Conservation (phyloP, 2,888 invertebrate genomes). For the Macrostomum cliftonense region DNA sequence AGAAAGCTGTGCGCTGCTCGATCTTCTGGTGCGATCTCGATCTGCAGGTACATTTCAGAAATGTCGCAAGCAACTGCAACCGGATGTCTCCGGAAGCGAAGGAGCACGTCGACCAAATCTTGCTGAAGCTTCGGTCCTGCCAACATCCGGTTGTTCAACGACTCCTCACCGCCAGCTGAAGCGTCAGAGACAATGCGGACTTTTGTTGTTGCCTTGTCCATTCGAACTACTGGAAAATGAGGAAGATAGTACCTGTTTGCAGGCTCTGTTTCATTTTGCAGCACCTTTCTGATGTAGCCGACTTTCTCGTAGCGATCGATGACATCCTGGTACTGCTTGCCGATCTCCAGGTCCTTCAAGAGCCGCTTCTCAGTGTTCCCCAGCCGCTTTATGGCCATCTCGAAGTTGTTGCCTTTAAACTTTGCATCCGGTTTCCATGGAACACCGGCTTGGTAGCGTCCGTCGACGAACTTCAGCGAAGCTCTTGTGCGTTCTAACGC, state of each 20-base stretch:
- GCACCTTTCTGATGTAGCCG: no score
- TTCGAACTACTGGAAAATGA: constrained; percentile 6
- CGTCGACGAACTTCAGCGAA: no score
- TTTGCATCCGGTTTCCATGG: no score
- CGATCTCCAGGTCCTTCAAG: no score
- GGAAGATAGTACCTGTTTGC: neutral
- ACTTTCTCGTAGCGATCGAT: no score
- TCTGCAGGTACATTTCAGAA: constrained; percentile 11
- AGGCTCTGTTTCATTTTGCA: no score
- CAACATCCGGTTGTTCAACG: constrained; percentile 12
- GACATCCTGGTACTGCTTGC: no score
- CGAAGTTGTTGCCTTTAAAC: no score
- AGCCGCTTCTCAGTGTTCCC: neutral
- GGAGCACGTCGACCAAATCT: constrained; percentile 13
- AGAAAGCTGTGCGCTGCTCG: constrained; percentile 7
- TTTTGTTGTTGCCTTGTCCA: constrained; percentile 10
- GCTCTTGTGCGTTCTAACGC: no score
- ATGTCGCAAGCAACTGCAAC: constrained; percentile 7
- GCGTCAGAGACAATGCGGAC: constrained; percentile 15
- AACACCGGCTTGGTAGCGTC: no score
- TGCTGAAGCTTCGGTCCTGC: constrained; percentile 15
- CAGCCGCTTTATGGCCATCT: no score
- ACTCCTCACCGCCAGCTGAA: constrained; percentile 9
- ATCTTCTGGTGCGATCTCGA: constrained; percentile 2
- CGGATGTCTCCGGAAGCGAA: constrained; percentile 5